Base-by-base conservation (phyloP, 2,113 vertebrate species). In the Tragelaphus imberbis region DNA sequence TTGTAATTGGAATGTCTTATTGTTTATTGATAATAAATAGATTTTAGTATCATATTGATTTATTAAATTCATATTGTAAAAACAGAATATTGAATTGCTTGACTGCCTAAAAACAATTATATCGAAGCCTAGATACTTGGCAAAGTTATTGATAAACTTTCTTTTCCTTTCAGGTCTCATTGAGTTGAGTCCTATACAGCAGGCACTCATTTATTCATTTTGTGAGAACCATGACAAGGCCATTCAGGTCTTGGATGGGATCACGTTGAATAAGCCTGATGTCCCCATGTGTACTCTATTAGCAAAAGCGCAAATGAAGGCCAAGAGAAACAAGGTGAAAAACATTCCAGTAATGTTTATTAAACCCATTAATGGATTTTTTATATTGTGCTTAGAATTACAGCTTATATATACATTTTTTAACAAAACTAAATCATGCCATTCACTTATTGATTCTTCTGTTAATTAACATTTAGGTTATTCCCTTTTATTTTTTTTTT, bases 231-330 rank as follows among this genome's bases (percentile, higher is more conserved):
- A 99, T 23, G 97, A 92, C 55, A 98, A 98, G 90, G 99, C 99
- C 65, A 98, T 99, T 86, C 95, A 98, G 75, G 98, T 98, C 84
- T 98, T 99, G 56, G 19, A 85, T 6, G 81, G 89, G 79, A 71
- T 97, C 33, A 87, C 40, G 21, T 90, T 40, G 71, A 93, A 12
- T 59, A 98, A 87, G 7, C 98, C 98, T 65, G 97, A 98, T 1
- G 71, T 98, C 79, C 61, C 91, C n/a, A 27, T 94, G 47, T 98
- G 97, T 92, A 95, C 97, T 88, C 89, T 99, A 16, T 97, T 99
- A 97, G 99, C 98, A 96, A 99, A 99, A 98, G 98, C 98, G 14
- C 98, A 98, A 97, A 99, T 99, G 99, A 99, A 99, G 97, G 99
- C 98, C 77, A 97, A 97, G 91, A 98, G 95, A 95, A 98, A 95